These are phyloP conservation scores for Tautogolabrus adspersus DNA, from an alignment of 2,113 vertebrate species.

Conservation along the genomic window DNA sequence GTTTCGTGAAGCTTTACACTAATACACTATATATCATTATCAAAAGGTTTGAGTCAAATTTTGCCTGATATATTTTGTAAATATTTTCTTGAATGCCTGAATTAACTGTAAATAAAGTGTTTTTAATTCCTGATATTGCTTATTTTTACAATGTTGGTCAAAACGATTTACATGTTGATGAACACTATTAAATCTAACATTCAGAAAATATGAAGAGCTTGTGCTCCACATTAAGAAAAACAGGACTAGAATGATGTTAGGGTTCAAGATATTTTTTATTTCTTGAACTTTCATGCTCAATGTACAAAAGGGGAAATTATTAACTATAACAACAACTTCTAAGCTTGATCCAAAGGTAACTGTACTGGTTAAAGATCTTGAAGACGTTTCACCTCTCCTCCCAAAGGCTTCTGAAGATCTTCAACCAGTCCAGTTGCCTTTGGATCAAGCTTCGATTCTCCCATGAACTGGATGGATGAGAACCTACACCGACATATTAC, in stretches of 20 bases:
- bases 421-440: no score
- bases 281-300: conserved; percentile 1
- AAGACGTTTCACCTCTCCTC: no score
- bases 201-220: background rate
- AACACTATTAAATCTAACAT: background rate
- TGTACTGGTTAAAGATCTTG: no score
- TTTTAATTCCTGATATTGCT: conserved; percentile 20
- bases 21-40: conserved; percentile 1
- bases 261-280: background rate
- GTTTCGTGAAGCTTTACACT: conserved; percentile 40
- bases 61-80: conserved; percentile 55
- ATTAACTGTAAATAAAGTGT: conserved; percentile 72
- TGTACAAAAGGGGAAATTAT: background rate
- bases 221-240: background rate
- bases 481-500: no score
- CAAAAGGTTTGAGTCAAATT: conserved; percentile 29
- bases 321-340: background rate
- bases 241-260: background rate
- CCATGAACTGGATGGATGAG: no score
- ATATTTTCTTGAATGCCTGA: conserved; percentile 50
- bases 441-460: no score
- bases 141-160: background rate
- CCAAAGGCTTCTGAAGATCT: no score
- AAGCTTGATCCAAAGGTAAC: no score
- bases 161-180: background rate